Evolutionary conservation across 2,888 invertebrate species (phyloP).

Genomic region (Cephalotes varians): DNA sequence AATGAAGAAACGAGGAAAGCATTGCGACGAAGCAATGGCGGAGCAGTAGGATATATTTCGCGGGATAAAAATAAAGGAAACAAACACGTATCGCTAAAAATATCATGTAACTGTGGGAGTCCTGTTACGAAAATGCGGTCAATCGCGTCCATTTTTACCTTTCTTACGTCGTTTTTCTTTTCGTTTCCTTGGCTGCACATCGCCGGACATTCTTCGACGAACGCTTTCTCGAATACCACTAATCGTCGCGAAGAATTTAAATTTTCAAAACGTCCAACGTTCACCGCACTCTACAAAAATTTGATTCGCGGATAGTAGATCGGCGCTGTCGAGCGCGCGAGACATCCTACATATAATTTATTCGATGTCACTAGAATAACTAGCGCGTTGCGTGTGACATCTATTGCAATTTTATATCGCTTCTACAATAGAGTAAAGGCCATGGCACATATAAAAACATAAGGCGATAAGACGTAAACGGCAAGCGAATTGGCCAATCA

Average conservation of each 20-base stretch:
- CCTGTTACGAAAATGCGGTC: conserved; percentile 77
- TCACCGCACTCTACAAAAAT: conserved; percentile 64
- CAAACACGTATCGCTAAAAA: conserved; percentile 76
- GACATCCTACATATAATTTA: conserved; percentile 57
- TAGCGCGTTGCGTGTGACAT: neutral
- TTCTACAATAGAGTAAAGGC: no score
- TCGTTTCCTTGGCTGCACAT: conserved; percentile 94
- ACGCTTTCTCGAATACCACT: conserved; percentile 8
- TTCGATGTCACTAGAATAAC: conserved; percentile 13
- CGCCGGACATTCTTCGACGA: conserved; percentile 91
- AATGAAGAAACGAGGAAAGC: neutral
- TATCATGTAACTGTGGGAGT: conserved; percentile 69
- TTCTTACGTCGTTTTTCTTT: conserved; percentile 94
- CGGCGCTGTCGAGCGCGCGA: conserved; percentile 53
- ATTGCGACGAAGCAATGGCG: neutral
- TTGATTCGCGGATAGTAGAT: conserved; percentile 64
- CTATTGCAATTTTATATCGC: neutral
- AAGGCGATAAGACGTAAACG: no score
- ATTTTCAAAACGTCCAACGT: conserved; percentile 66
- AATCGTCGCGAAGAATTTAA: conserved; percentile 47
- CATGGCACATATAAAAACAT: no score
- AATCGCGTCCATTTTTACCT: conserved; percentile 87
- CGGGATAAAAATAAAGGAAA: conserved; percentile 71
- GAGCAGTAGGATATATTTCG: neutral
- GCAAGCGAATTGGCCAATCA: no score